phyloP scores from a whole-genome alignment of 2,113 vertebrate genomes.

The Muntiacus reevesi region DNA sequence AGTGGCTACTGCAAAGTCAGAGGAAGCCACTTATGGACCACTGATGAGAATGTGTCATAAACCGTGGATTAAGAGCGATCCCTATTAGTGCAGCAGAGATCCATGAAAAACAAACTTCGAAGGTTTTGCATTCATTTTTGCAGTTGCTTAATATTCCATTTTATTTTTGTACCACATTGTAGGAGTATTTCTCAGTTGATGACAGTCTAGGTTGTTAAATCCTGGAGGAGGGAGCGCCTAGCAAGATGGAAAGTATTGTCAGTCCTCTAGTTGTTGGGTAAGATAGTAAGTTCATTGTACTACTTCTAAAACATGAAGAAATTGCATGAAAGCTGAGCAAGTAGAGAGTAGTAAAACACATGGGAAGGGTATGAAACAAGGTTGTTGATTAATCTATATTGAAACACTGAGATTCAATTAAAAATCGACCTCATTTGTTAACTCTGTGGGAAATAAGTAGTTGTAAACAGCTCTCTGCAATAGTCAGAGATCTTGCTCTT shows the following conservation, averaged over 20 bases:
- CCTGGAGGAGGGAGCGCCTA: accelerated
- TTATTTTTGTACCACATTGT: neutral
- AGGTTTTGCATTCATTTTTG: neutral
- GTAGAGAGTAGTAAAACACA: neutral
- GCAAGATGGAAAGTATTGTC: accelerated
- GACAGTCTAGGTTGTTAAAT: neutral
- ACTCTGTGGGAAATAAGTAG: neutral
- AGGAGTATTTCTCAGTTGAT: neutral
- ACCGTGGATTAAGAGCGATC: neutral
- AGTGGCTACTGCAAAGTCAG: neutral
- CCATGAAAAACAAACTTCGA: neutral
- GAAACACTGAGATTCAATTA: neutral
- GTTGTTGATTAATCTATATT: neutral
- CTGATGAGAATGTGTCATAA: no score
- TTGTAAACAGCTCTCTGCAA: neutral
- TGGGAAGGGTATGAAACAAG: neutral
- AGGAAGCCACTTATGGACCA: accelerated
- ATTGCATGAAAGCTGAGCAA: neutral
- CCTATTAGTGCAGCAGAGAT: neutral
- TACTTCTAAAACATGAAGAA: neutral
- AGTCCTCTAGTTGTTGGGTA: neutral
- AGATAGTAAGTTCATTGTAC: accelerated
- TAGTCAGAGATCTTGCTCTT: neutral
- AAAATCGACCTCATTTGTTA: neutral
- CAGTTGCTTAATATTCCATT: neutral